Evolutionary conservation across 2,797 vertebrate species (phyloP), one percentile per base, ranked within the genome.

Genomic region (Pachyuromys duprasi): DNA sequence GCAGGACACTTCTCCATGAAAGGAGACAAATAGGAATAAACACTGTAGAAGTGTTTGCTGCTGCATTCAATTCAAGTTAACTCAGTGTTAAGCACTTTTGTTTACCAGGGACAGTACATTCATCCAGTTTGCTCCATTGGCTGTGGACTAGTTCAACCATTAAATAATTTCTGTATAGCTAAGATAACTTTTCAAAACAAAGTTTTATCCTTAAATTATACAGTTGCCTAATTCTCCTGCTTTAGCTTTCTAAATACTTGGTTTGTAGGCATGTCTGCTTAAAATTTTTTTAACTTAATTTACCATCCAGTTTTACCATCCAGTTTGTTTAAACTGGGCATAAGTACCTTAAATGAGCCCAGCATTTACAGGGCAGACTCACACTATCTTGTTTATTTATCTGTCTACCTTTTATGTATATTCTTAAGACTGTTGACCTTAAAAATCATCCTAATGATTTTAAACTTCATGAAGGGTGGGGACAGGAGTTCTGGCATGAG

Each of bases 381-480:
- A 95, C 26, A 80, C 8, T 75, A 82, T 62, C 72, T 26, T 93
- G 57, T 55, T 69, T 57, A 72, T 75, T 92, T 74, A 86, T 86
- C 81, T n/a, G 53, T 31, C 69, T 69, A 45, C n/a, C 55, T 53
- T 78, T 86, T 91, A 69, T 87, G 26, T 90, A 57, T 82, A 53
- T 55, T 93, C 15, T 84, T 94, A 78, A 76, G 84, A 75, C 75
- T 60, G 5, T 93, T 93, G 72, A 79, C 63, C n/a, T 92, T 96
- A 75, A 84, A 94, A 96, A 36, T 76, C 89, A 84, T 78, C 72
- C 86, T 91, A 82, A 75, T 92, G 74, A 80, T 57, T 97, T 96
- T 95, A 92, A 93, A 22, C 45, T 86, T 89, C 60, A 82, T 75
- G 22, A 92, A 95, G 95, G 89, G 53, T 84, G 24, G 33, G 5